phyloP scores from a whole-genome alignment of 1,140 invertebrate species.

The Ceratina japonica region DNA sequence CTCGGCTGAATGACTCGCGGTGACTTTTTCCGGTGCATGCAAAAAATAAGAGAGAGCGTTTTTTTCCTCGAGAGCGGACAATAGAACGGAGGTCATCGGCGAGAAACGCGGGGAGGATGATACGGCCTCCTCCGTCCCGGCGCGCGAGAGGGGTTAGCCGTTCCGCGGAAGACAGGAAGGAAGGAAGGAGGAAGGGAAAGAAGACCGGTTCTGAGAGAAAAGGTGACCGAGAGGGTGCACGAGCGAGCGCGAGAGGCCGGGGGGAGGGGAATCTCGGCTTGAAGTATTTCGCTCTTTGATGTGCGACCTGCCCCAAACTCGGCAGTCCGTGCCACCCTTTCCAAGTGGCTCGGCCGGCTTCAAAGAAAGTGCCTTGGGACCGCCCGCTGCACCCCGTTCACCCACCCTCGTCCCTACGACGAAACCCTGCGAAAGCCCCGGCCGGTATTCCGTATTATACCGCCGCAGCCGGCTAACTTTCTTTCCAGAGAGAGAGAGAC shows the following conservation, averaged over 20 bases:
- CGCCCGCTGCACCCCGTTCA: slow-evolving; percentile 52
- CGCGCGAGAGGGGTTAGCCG: too few species aligned
- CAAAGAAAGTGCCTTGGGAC: slow-evolving; percentile 77
- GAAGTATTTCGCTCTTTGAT: slow-evolving; percentile 79
- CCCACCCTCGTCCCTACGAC: slow-evolving; percentile 21
- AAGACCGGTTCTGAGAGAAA: too few species aligned
- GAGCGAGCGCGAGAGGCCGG: slow-evolving; percentile 36
- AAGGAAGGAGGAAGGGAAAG: slow-evolving; percentile 1
- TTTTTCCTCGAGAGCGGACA: slow-evolving; percentile 69
- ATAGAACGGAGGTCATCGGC: slow-evolving; percentile 74
- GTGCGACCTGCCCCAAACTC: slow-evolving; percentile 70
- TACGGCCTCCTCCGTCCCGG: neutral
- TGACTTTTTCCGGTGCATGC: slow-evolving; percentile 60
- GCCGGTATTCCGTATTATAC: slow-evolving; percentile 58
- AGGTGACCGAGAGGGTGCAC: slow-evolving; percentile 39
- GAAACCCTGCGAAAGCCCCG: slow-evolving; percentile 42
- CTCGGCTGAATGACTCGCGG: slow-evolving; percentile 39
- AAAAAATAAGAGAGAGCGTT: slow-evolving; percentile 74
- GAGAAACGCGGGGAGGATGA: slow-evolving; percentile 40
- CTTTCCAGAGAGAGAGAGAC: slow-evolving; percentile 42
- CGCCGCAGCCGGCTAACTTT: slow-evolving; percentile 58
- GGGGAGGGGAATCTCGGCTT: slow-evolving; percentile 73
- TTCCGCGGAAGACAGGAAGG: slow-evolving; percentile 20
- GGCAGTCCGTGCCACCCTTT: slow-evolving; percentile 63
- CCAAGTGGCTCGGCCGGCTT: slow-evolving; percentile 72